These are phyloP conservation scores for Eidolon helvum DNA, from an alignment of 2,113 vertebrate species.

Conservation along the genomic window DNA sequence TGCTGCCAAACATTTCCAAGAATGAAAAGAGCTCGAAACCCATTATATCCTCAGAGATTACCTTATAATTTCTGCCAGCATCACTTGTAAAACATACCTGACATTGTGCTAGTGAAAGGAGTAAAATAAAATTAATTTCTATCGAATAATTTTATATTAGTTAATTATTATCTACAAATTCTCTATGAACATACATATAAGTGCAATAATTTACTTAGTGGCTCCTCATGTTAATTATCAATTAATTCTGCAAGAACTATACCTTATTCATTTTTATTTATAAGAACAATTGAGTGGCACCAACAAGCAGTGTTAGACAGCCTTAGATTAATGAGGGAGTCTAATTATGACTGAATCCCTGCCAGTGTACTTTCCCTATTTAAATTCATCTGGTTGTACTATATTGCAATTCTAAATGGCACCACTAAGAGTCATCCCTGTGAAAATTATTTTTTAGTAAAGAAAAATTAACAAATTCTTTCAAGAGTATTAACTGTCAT, in stretches of 20 bases:
- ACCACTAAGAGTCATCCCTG: not conserved
- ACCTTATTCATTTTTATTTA: not conserved
- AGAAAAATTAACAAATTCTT: not conserved
- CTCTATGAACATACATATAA: not conserved
- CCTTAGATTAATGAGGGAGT: not conserved
- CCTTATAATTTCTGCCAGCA: slow-evolving; percentile 5
- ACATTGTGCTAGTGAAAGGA: not conserved
- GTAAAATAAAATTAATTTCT: slow-evolving; percentile 29
- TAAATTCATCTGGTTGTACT: not conserved
- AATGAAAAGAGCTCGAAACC: slow-evolving; percentile 24
- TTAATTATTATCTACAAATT: not conserved
- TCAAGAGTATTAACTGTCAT: not conserved
- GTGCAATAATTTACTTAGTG: not conserved
- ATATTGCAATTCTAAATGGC: not conserved
- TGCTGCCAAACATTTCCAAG: not conserved
- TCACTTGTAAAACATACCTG: not conserved
- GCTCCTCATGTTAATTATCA: not conserved
- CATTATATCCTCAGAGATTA: slow-evolving; percentile 12
- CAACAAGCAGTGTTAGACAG: not conserved
- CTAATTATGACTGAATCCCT: not conserved
- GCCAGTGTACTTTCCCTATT: not conserved
- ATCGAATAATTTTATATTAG: not conserved
- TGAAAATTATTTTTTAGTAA: not conserved
- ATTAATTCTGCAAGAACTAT: not conserved
- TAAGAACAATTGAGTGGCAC: not conserved